phyloP scores from a whole-genome alignment of 1,140 invertebrate genomes.

The Drosophila sp. region DNA sequence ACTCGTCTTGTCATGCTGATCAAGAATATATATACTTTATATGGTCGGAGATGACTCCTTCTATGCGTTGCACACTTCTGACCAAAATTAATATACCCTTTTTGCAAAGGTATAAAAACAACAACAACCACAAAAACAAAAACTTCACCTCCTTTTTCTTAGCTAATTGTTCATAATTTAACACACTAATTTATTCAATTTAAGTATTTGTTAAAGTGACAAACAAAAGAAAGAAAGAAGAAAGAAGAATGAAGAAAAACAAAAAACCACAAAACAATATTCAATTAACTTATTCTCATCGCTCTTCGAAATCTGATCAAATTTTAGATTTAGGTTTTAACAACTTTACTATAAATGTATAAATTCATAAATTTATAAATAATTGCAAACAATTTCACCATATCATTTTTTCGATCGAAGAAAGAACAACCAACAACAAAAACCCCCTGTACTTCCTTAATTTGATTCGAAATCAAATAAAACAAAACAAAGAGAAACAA shows the following conservation, averaged over 20 bases:
- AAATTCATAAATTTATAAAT: slow-evolving; percentile 21
- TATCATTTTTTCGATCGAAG: slow-evolving; percentile 68
- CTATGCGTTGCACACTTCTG: no score
- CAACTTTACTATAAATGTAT: slow-evolving; percentile 18
- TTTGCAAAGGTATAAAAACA: no score
- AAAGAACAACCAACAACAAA: slow-evolving; percentile 41
- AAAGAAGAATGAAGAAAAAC: no score
- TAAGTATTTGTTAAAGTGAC: slow-evolving; percentile 48
- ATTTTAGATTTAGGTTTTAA: slow-evolving; percentile 70
- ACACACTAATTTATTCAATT: slow-evolving; percentile 75
- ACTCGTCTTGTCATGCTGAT: no score
- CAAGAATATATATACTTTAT: no score
- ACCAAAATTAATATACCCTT: no score
- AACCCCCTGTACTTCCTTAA: slow-evolving; percentile 72
- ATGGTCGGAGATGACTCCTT: no score
- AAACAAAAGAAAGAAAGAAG: no score
- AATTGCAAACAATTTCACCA: slow-evolving; percentile 62
- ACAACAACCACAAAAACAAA: background rate
- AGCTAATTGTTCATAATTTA: slow-evolving; percentile 71
- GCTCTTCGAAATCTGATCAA: slow-evolving; percentile 16
- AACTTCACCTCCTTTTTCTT: slow-evolving; percentile 47
- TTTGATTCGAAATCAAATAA: slow-evolving; percentile 70
- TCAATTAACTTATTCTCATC: slow-evolving; percentile 56
- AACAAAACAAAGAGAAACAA: slow-evolving; percentile 24
- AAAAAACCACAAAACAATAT: background rate